Evolutionary conservation across 2,797 vertebrate species (phyloP), one percentile per base, ranked within the genome.

Genomic region (Sardinella longiceps): DNA sequence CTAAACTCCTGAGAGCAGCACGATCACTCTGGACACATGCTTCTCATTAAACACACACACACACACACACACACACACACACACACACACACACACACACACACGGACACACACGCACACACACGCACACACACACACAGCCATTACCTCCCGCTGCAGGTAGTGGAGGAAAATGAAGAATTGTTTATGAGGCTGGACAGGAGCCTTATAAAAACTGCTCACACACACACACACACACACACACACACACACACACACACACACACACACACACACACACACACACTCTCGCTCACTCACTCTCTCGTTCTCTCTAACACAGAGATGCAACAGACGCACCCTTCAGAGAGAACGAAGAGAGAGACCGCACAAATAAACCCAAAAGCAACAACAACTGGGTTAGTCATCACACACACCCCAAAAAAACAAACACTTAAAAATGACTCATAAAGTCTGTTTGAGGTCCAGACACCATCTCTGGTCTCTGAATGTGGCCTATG

Each of bases 11-110:
- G 94, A 90, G 93, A 95, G 92, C 93, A 90, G 93, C 92, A 89
- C 90, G 87, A 95, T 89, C 90, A 91, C 94, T 91, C 90, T 11
- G 89, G 92, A 96, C 97, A 98, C 96, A 89, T 98, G 97, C 94
- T 97, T 96, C 97, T 93, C 96, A 95, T 98, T 98, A 98, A 93
- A 82, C 74, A 88, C 83, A 85, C 81, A 85, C 82, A 86, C 82
- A 85, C 87, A 86, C 82, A 58, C 81, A 63, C 66, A 77, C 51
- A 58, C 80, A 77, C 80, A 86, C 45, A 80, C 46, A 84, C 83
- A 58, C 86, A 84, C 83, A 46, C 45, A 63, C 51, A 80, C 25
- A 23, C 50, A 33, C 25, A 45, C 10, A 51, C 23, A 58, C 20
- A n/a, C 53, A 58, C 56, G 25, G 20, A n/a, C 56, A 58, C 56